These are phyloP conservation scores for Meteorus colon DNA, from an alignment of 2,888 invertebrate species.

Conservation along the genomic window DNA sequence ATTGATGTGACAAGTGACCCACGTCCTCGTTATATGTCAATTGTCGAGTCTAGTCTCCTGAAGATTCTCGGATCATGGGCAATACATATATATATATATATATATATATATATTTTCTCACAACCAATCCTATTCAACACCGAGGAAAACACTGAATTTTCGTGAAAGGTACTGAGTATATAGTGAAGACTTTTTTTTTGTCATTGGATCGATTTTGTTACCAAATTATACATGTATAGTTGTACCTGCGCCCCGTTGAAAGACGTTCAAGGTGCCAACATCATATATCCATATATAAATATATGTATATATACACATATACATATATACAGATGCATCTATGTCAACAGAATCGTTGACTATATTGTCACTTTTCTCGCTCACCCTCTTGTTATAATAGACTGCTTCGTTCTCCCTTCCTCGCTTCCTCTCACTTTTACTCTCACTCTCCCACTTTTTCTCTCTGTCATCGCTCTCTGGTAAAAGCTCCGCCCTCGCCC, in stretches of 20 bases:
- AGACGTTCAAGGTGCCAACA: neutral
- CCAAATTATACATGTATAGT: neutral
- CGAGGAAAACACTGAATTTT: conserved; percentile 62
- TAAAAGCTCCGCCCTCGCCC: conserved; percentile 64
- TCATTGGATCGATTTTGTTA: neutral
- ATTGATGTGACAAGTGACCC: neutral
- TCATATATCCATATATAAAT: neutral
- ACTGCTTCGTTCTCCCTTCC: neutral
- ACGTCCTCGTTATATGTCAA: neutral
- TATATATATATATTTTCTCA: neutral
- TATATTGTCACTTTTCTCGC: neutral
- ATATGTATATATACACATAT: neutral
- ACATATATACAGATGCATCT: neutral
- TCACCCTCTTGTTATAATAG: conserved; percentile 16
- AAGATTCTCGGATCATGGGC: neutral
- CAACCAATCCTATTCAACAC: conserved; percentile 57
- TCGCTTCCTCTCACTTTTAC: no score
- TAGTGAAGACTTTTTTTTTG: neutral
- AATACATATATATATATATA: no score
- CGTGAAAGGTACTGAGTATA: conserved; percentile 55
- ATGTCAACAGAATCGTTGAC: neutral
- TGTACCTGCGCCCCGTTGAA: conserved; percentile 1
- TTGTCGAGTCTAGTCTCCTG: neutral
- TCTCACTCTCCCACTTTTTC: neutral
- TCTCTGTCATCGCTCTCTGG: conserved; percentile 10